Percentiles rank a stretch among this genome's conserved stretches.
Evolutionary conservation across 2,888 invertebrate species (phyloP).

Genomic region (Pyrocoelia pectoralis): DNA sequence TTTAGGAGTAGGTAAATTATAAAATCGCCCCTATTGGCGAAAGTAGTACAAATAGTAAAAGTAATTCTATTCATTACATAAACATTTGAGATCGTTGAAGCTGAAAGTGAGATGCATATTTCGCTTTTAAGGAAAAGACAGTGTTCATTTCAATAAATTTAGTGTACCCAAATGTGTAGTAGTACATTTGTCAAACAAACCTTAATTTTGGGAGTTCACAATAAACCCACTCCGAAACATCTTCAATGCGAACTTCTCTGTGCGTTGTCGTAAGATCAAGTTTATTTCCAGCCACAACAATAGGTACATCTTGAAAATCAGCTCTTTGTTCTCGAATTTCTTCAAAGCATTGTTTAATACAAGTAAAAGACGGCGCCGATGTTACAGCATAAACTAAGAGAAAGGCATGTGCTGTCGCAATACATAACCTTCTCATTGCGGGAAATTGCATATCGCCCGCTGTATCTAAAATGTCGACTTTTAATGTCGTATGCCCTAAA

Average conservation of each 20-base stretch:
- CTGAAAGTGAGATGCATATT: too few species aligned
- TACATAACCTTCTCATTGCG: constrained; percentile 86
- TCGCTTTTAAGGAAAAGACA: too few species aligned
- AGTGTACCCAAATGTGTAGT: too few species aligned
- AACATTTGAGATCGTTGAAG: too few species aligned
- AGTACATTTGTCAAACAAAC: constrained; percentile 59
- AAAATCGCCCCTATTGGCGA: too few species aligned
- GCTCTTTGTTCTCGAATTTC: constrained; percentile 83
- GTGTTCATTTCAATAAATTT: too few species aligned
- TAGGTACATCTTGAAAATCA: constrained; percentile 81
- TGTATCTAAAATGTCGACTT: constrained; percentile 83
- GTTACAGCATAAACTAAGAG: constrained; percentile 85
- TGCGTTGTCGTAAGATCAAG: constrained; percentile 76
- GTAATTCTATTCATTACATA: too few species aligned
- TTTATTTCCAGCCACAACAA: constrained; percentile 88
- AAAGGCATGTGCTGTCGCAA: constrained; percentile 89
- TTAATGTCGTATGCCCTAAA: constrained; percentile 76
- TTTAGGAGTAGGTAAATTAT: too few species aligned
- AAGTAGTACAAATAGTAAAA: too few species aligned
- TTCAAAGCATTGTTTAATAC: constrained; percentile 78
- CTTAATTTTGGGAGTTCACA: constrained; percentile 77
- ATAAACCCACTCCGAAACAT: constrained; percentile 82
- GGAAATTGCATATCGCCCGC: constrained; percentile 90
- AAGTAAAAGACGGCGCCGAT: constrained; percentile 75
- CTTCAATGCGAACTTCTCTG: constrained; percentile 77